Evolutionary conservation across 2,888 invertebrate species (phyloP).

Genomic region (Brassicogethes aeneus): DNA sequence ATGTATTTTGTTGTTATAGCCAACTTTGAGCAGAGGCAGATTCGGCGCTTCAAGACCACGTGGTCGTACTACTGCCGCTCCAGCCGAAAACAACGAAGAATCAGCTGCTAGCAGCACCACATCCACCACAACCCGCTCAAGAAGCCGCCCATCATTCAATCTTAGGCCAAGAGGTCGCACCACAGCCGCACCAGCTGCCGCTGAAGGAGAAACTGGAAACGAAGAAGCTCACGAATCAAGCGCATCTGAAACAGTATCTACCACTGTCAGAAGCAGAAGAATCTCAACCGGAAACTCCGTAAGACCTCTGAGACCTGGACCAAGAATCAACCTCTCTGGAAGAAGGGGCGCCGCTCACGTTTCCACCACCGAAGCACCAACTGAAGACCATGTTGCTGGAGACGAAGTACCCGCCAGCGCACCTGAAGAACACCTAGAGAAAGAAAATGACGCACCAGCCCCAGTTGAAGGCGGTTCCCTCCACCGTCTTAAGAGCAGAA

Average conservation of each 20-base stretch:
- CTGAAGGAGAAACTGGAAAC: conserved; percentile 18
- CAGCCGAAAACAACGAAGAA: conserved; percentile 40
- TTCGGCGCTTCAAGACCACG: conserved; percentile 33
- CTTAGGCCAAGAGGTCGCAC: conserved; percentile 31
- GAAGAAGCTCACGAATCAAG: conserved; percentile 16
- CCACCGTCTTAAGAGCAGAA: conserved; percentile 39
- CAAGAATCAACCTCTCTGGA: conserved; percentile 50
- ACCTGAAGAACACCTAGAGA: conserved; percentile 29
- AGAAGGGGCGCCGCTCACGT: conserved; percentile 45
- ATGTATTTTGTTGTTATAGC: conserved; percentile 16
- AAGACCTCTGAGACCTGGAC: conserved; percentile 56
- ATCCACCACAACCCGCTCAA: conserved; percentile 30
- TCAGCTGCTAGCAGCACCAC: conserved; percentile 35
- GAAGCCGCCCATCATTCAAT: conserved; percentile 43
- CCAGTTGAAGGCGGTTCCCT: conserved; percentile 35
- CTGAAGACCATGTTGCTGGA: conserved; percentile 33
- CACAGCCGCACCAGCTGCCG: conserved; percentile 31
- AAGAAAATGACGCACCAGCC: conserved; percentile 29
- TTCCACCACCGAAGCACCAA: conserved; percentile 42
- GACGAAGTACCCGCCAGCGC: conserved; percentile 31
- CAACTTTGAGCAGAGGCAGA: conserved; percentile 27
- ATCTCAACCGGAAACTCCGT: conserved; percentile 36
- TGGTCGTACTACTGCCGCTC: conserved; percentile 35
- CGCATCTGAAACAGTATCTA: conserved; percentile 16
- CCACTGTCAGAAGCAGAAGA: conserved; percentile 36